These are phyloP conservation scores for Tauraco erythrolophus DNA, from an alignment of 2,113 vertebrate species.

Conservation along the genomic window DNA sequence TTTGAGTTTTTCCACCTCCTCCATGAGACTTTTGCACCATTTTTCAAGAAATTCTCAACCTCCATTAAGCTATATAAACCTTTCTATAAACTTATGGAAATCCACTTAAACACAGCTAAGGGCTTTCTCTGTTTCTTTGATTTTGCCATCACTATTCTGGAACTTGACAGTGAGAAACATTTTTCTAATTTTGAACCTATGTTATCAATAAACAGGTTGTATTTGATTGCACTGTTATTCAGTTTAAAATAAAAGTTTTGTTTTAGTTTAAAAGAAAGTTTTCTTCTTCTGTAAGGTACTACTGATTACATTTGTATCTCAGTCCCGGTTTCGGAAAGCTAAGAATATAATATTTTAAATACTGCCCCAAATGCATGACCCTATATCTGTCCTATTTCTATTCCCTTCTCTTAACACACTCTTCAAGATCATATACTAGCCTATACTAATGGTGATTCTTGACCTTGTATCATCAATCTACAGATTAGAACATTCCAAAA, in stretches of 20 bases:
- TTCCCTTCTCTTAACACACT: neutral
- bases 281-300: neutral
- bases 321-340: neutral
- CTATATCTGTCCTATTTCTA: neutral
- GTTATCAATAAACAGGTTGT: neutral
- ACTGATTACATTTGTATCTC: neutral
- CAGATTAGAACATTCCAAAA: neutral
- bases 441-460: neutral
- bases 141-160: neutral
- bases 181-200: neutral
- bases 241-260: neutral
- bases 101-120: fast-evolving
- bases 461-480: neutral
- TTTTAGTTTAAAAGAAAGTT: neutral
- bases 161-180: fast-evolving
- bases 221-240: neutral
- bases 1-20: neutral
- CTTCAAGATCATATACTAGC: neutral
- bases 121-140: neutral
- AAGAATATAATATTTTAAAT: neutral
- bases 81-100: neutral
- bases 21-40: neutral
- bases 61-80: neutral
- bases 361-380: neutral
- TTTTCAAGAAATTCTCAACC: neutral